Evolutionary conservation across 2,797 vertebrate genomes (phyloP), one percentile per base, ranked within the genome.

Genomic region (Onychomys torridus): DNA sequence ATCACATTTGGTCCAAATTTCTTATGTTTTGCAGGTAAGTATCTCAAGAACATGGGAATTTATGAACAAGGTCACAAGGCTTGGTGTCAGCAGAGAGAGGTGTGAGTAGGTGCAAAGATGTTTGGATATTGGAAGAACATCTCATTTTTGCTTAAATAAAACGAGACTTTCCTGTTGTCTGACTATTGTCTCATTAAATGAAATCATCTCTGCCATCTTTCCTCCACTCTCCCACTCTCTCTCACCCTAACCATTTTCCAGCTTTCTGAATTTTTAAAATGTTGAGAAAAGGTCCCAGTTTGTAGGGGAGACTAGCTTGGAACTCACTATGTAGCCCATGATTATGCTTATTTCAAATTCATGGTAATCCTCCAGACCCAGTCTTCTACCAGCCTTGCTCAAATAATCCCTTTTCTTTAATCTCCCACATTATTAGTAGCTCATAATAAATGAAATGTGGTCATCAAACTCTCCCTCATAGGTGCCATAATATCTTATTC

Each of bases 381-480:
- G 5, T 19, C 25, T 90, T 49, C 12, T 46, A 29, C 2, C 1
- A 65, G 43, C 9, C 23, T 32, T 65, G 43, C 7, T 90, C n/a
- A 49, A 65, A 49, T 85, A 63, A 29, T 84, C 93, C 5, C 1
- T 95, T 87, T 75, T 52, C 40, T 81, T 84, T 69, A 71, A 88
- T 87, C n/a, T 90, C 63, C 46, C 71, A 25, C 77, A 67, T 91
- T 40, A 19, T 90, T 89, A 55, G 37, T 52, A 86, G 59, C 21
- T 89, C 25, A 32, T 25, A 90, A 97, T 92, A 96, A 95, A 95
- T 59, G 93, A 95, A 78, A 79, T 61, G 57, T 75, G 67, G 34
- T 92, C 79, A 82, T 83, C 88, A 79, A 49, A 43, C 57, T 71
- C 67, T 43, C 23, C 9, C 17, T 93, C 95, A 65, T 83, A 75